phyloP scores from a whole-genome alignment of 2,888 invertebrate species.

The Ceraclea dissimilis region DNA sequence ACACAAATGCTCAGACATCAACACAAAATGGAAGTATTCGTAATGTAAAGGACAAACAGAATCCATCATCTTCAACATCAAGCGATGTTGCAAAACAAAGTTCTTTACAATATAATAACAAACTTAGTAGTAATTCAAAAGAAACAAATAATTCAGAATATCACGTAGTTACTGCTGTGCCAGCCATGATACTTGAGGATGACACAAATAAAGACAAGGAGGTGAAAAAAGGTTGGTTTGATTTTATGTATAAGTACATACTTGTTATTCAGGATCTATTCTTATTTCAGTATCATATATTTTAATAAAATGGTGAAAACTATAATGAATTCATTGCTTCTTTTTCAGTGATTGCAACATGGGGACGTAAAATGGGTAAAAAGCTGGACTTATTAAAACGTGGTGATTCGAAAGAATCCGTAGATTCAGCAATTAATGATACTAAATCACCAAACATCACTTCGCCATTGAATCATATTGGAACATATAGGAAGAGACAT shows the following conservation, averaged over 20 bases:
- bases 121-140: not conserved
- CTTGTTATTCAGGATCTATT: not conserved
- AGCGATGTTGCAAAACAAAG: not conserved
- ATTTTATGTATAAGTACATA: not conserved
- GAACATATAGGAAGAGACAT: conserved; percentile 50
- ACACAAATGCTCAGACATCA: not conserved
- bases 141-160: conserved; percentile 43
- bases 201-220: conserved; percentile 46
- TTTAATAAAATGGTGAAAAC: not conserved
- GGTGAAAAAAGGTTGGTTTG: conserved; percentile 48
- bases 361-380: conserved; percentile 73
- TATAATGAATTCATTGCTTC: not conserved
- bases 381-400: conserved; percentile 68
- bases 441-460: conserved; percentile 24
- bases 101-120: not conserved
- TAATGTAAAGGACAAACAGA: not conserved
- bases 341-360: conserved; percentile 57
- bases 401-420: conserved; percentile 53
- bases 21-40: not conserved
- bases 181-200: conserved; percentile 70
- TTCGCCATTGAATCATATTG: conserved; percentile 35
- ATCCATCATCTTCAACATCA: not conserved
- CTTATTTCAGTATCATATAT: not conserved
- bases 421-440: conserved; percentile 34
- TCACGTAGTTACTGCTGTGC: conserved; percentile 68